Evolutionary conservation across 1,140 invertebrate genomes (phyloP), one percentile per base, ranked within the genome.

Genomic region (Homalodisca vitripennis): DNA sequence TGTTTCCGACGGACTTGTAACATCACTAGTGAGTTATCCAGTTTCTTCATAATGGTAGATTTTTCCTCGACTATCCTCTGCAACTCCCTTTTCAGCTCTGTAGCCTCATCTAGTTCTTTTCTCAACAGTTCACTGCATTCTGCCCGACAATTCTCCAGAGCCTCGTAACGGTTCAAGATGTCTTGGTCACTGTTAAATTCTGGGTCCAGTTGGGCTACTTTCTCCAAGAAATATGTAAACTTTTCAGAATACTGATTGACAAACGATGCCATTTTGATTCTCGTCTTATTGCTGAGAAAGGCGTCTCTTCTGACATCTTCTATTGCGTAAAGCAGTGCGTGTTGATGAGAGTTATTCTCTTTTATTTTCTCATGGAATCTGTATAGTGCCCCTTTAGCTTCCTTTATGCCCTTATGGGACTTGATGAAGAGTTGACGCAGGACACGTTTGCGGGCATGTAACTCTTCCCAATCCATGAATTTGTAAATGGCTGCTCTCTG

Each of bases 221-320:
- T 3, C 29, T 60, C 6, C 10, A 60, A 26, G 29, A 60, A 29
- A 24, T 24, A 14, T 60, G 17, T 26, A 17, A 2, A 60, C 55
- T 17, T 60, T 17, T 41, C 34, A 2, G 24, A 26, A 60, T 60
- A 60, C 29, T 60, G 6, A 2, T 17, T 29, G 3, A 60, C 55
- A 6, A 24, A 26, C 24, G 14, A 1, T 3, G 13, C 66, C 26
- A 46, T 67, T 29, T 62, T 17, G 64, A 65, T 71, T 41, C 69
- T 73, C 74, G n/a, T n/a, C n/a, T n/a, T n/a, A n/a, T n/a, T n/a
- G n/a, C n/a, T n/a, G n/a, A n/a, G n/a, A n/a, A n/a, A n/a, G n/a
- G n/a, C n/a, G n/a, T n/a, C n/a, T n/a, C n/a, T n/a, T n/a, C n/a
- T n/a, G n/a, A n/a, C n/a, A n/a, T n/a, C n/a, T n/a, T n/a, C n/a